Conservation (phyloP, 1,140 invertebrate species). For the Drosophila arawakana region DNA sequence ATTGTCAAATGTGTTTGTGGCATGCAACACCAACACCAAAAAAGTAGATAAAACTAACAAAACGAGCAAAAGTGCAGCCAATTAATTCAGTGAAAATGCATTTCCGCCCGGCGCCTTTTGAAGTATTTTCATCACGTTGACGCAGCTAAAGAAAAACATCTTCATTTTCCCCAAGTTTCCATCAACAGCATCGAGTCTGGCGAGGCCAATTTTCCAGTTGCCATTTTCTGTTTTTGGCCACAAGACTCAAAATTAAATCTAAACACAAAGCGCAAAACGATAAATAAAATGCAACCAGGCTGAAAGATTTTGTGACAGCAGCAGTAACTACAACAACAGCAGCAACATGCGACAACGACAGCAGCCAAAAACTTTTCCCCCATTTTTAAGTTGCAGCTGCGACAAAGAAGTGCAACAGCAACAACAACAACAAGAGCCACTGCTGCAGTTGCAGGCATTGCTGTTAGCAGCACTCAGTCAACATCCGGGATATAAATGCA, state of each 20-base stretch:
- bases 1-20: conserved; percentile 61
- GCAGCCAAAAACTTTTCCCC: conserved; percentile 31
- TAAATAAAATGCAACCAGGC: conserved; percentile 45
- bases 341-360: conserved; percentile 3
- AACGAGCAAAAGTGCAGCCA: conserved; percentile 33
- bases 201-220: conserved; percentile 2
- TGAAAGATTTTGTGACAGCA: conserved; percentile 45
- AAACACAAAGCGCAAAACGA: conserved; percentile 26
- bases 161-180: conserved; percentile 23
- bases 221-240: conserved; percentile 1
- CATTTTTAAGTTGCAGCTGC: conserved; percentile 40
- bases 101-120: conserved; percentile 46
- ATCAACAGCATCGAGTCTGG: not conserved
- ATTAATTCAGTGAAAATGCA: conserved; percentile 34
- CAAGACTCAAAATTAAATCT: conserved; percentile 15
- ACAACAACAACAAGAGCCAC: not conserved
- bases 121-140: conserved; percentile 23
- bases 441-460: conserved; percentile 18
- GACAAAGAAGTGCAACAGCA: conserved; percentile 9
- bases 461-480: conserved; percentile 32
- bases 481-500: conserved; percentile 41
- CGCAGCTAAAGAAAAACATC: conserved; percentile 26
- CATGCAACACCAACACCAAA: conserved; percentile 32
- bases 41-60: conserved; percentile 14
- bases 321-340: conserved; percentile 12